phyloP scores from a whole-genome alignment of 1,140 invertebrate species.

The Drosophila punjabiensis region DNA sequence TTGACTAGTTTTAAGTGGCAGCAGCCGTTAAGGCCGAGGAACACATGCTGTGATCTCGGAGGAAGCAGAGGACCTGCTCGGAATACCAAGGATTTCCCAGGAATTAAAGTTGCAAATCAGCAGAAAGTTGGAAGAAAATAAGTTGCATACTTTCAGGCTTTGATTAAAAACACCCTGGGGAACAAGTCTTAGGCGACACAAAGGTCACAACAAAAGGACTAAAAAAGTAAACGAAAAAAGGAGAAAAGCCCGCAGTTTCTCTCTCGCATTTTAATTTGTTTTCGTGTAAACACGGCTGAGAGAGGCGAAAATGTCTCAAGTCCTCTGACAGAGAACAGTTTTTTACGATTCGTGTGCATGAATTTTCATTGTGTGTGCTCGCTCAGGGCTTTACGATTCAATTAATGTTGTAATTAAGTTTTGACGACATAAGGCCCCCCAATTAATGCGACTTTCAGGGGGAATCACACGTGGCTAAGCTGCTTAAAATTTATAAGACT shows the following conservation, averaged over 20 bases:
- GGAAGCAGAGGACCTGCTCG: slow-evolving; percentile 7
- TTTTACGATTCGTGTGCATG: slow-evolving; percentile 49
- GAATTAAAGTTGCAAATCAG: slow-evolving; percentile 61
- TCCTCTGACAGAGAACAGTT: slow-evolving; percentile 25
- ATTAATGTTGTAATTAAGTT: slow-evolving; percentile 65
- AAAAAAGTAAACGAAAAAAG: slow-evolving; percentile 12
- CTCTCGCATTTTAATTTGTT: slow-evolving; percentile 59
- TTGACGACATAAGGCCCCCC: slow-evolving; percentile 16
- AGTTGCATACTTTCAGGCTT: slow-evolving; percentile 48
- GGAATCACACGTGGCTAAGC: slow-evolving; percentile 55
- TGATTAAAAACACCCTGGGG: slow-evolving; percentile 59
- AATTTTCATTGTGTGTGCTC: slow-evolving; percentile 42
- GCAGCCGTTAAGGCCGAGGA: slow-evolving; percentile 40
- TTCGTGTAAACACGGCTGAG: slow-evolving; percentile 16
- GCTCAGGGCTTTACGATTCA: slow-evolving; percentile 36
- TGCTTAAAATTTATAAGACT: slow-evolving; percentile 48
- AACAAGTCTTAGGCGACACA: slow-evolving; percentile 18
- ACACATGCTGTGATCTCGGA: slow-evolving; percentile 45
- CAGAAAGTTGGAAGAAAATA: slow-evolving; percentile 17
- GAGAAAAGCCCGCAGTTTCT: slow-evolving; percentile 5
- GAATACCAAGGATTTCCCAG: slow-evolving; percentile 17
- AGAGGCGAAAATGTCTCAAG: slow-evolving; percentile 12
- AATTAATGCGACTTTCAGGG: slow-evolving; percentile 55
- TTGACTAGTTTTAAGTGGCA: slow-evolving; percentile 60
- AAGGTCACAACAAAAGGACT: slow-evolving; percentile 23